Evolutionary conservation across 2,888 invertebrate species (phyloP), one percentile per base, ranked within the genome.

Genomic region (Mesoligia furuncula): DNA sequence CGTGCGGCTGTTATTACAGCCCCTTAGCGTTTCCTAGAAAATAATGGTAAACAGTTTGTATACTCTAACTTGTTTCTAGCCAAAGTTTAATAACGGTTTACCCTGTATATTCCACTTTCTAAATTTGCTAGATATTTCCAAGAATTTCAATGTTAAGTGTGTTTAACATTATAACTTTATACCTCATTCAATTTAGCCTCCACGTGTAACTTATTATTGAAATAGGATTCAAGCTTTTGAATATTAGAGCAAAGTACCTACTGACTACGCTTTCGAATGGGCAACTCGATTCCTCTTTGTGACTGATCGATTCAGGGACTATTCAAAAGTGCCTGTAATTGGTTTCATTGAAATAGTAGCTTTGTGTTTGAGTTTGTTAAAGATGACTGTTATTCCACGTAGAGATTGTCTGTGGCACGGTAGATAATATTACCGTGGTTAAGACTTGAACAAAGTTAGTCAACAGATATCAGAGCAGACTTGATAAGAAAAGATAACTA

Each of bases 391-490:
- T 1, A 68, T 1, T 39, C 9, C 1, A 36, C 11, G 39, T 39
- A 39, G 17, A 31, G 9, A 9, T 20, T n/a, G 7, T 7, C n/a
- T 27, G 15, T 45, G 0, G 20, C 42, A 42, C 42, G 42, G 42
- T 42, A 42, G 42, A 42, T 42, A 42, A 42, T 42, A 9, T 20
- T n/a, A 42, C 42, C 42, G 11, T 42, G 4, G n/a, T 27, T 15
- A 31, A 42, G 27, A 61, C 9, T 17, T 9, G 27, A 51, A 45
- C 36, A 62, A 79, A 79, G 45, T 64, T 64, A 17, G 7, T 36
- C 17, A 36, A 61, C 27, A 51, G 27, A 66, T 27, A 42, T 54
- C 4, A 51, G 11, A 51, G 13, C 9, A 17, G 73, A 20, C 31
- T 27, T 17, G 7, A 42, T 39, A 39, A 15, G 20, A 73, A 20